Evolutionary conservation across 1,140 invertebrate species (phyloP), one percentile per base, ranked within the genome.

Genomic region (Platyscapa corneri): DNA sequence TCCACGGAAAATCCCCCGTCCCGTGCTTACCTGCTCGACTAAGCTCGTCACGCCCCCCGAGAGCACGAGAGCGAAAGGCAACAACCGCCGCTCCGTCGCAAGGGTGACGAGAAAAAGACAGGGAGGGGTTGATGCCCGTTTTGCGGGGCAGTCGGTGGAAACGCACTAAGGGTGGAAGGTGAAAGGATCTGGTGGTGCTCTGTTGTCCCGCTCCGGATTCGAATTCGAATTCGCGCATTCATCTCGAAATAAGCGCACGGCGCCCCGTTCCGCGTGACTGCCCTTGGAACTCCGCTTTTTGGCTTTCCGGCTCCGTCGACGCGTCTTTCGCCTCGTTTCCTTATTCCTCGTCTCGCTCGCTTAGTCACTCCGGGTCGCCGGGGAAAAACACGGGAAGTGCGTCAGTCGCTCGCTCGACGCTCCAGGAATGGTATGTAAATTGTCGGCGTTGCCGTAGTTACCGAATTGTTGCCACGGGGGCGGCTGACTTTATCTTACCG

Each of bases 301-400:
- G 42, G 23, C 56, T 79, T 77, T 32, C 42, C 18, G 6, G 7
- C 32, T 46, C 6, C 34, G 8, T 10, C 72, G 14, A 1, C 34
- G 37, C 39, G 18, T 53, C 75, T 34, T n/a, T 64, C 49, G 77
- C 32, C 32, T n/a, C 77, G 77, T 79, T 64, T 60, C 49, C 77
- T 39, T 65, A 39, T 56, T 77, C 30, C 46, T 14, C 12, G 39
- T 8, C 42, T 27, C 74, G 74, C 42, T 46, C 42, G 30, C 30
- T 77, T 77, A 77, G 75, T 77, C 75, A 77, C 49, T n/a, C 46
- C n/a, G 8, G 74, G 1, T 49, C 27, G 74, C 37, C 14, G 30
- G 49, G 49, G 14, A 77, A 53, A 77, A 77, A 46, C 39, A 77
- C 42, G 20, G 72, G 72, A 75, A 75, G 42, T 75, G 72, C 72